Conservation (phyloP, 2,797 vertebrate species). For the Phoeniculus purpureus region DNA sequence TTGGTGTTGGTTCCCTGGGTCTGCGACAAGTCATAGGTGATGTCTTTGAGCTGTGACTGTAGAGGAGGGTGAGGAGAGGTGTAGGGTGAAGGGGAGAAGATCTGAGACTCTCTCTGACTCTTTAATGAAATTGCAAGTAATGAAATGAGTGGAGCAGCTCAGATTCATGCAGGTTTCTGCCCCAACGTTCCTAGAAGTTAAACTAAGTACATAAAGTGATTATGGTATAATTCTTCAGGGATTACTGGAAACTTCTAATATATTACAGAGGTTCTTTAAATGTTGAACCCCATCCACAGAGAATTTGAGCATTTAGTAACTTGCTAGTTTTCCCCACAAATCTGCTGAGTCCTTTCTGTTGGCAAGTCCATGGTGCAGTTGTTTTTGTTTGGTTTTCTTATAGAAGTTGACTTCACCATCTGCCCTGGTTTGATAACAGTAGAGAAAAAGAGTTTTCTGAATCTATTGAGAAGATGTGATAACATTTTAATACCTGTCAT, state of each 20-base stretch:
- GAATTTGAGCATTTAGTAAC: neutral
- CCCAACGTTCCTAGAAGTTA: neutral
- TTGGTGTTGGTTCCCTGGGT: neutral
- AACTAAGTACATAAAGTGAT: neutral
- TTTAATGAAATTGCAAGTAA: neutral
- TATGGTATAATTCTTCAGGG: neutral
- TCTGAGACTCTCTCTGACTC: neutral
- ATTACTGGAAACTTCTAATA: neutral
- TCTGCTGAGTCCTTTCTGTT: neutral
- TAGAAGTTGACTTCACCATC: neutral
- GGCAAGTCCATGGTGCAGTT: neutral
- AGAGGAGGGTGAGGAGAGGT: neutral
- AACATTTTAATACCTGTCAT: neutral
- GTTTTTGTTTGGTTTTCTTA: neutral
- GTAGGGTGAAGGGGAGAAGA: neutral
- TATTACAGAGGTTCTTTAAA: neutral
- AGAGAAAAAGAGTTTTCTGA: slow-evolving; percentile 4
- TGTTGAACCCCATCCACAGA: neutral
- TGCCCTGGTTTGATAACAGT: neutral
- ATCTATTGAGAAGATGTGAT: slow-evolving; percentile 1
- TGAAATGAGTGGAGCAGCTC: neutral
- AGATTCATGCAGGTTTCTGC: fast-evolving
- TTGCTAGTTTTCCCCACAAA: neutral
- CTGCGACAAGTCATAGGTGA: neutral
- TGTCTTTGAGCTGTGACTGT: neutral